phyloP scores from a whole-genome alignment of 2,113 vertebrate species.

The Tonatia bakeri region DNA sequence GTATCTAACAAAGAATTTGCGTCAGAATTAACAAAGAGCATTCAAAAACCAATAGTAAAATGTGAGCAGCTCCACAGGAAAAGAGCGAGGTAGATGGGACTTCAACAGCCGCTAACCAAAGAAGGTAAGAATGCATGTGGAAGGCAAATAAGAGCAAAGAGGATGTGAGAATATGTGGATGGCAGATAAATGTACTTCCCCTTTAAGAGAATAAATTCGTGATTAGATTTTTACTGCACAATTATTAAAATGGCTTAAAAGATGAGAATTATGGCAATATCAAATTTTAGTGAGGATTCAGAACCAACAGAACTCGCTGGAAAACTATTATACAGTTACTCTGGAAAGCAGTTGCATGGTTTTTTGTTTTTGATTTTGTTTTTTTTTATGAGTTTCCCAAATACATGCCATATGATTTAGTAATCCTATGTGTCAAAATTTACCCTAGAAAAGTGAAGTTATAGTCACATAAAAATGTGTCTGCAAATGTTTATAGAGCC shows the following conservation, averaged over 20 bases:
- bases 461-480: neutral
- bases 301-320: neutral
- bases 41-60: neutral
- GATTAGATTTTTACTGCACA: neutral
- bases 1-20: neutral
- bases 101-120: neutral
- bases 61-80: neutral
- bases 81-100: accelerated
- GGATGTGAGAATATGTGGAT: neutral
- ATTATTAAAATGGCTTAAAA: neutral
- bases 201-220: neutral
- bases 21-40: neutral
- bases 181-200: neutral
- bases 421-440: neutral
- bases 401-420: neutral
- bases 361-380: neutral
- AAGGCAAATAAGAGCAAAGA: neutral
- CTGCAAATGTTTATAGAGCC: neutral
- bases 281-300: neutral
- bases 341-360: neutral
- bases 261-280: neutral
- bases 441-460: neutral
- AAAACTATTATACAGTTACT: neutral
- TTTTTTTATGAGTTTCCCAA: neutral
- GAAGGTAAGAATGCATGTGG: too few relatives aligned